These are phyloP conservation scores for Antigone vipio DNA, from an alignment of 2,113 vertebrate species.

Conservation along the genomic window DNA sequence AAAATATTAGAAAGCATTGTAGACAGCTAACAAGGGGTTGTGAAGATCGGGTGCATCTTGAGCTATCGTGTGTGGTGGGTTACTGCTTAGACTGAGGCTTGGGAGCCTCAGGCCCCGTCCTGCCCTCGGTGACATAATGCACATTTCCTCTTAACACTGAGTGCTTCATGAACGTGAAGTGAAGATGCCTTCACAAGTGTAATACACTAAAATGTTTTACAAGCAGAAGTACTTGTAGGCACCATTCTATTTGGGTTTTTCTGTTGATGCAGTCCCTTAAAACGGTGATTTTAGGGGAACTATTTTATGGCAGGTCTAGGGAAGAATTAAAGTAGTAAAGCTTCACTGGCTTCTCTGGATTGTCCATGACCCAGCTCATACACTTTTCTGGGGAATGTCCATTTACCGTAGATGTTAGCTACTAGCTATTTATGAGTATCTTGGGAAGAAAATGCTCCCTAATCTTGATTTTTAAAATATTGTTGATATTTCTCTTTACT, in stretches of 20 bases:
- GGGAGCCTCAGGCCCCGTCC: too few relatives aligned
- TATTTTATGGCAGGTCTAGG: neutral
- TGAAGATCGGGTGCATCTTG: accelerated
- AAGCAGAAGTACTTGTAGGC: neutral
- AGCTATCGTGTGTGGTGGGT: neutral
- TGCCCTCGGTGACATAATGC: neutral
- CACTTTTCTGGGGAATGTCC: neutral
- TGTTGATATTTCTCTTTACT: neutral
- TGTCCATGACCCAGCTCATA: neutral
- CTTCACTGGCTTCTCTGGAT: neutral
- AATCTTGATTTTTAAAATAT: neutral
- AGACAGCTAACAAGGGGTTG: neutral
- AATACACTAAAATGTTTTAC: neutral
- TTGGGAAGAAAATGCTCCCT: neutral
- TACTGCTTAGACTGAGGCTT: neutral
- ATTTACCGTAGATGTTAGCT: neutral
- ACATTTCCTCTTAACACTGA: neutral
- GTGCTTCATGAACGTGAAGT: neutral
- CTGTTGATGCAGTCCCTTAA: neutral
- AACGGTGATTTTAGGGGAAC: neutral
- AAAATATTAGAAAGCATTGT: neutral
- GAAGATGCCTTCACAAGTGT: neutral
- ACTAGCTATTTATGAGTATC: neutral
- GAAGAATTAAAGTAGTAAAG: neutral
- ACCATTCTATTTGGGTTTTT: neutral